A percentile compares a stretch with the other conserved stretches of the same genome.
These are phyloP conservation scores for Lepus europaeus DNA, from an alignment of 2,113 vertebrate species.

Conservation along the genomic window DNA sequence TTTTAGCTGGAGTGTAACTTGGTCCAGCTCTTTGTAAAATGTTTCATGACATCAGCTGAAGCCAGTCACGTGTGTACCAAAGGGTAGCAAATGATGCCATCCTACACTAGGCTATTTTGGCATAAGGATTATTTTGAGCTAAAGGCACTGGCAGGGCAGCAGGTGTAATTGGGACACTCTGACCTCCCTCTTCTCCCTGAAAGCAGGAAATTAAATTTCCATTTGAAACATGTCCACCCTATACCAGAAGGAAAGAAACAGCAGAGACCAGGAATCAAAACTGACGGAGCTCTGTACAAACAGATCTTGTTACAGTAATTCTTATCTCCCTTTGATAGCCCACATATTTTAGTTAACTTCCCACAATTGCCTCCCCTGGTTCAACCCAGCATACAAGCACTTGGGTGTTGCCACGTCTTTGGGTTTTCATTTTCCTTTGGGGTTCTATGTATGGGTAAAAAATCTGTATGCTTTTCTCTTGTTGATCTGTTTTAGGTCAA, in stretches of 20 bases:
- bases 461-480: background rate
- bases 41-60: background rate
- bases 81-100: background rate
- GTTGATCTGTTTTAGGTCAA: background rate
- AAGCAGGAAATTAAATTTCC: background rate
- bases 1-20: background rate
- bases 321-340: background rate
- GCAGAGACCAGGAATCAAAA: fast-evolving
- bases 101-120: background rate
- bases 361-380: background rate
- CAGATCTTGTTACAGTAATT: background rate
- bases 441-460: background rate
- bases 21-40: background rate
- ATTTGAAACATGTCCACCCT: background rate
- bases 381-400: background rate
- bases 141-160: background rate
- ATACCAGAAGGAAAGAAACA: background rate
- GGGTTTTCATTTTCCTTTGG: background rate
- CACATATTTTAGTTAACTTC: background rate
- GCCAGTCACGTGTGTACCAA: background rate
- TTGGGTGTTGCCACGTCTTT: background rate
- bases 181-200: background rate
- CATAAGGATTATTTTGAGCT: background rate
- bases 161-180: background rate
- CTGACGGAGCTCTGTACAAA: background rate